phyloP scores from a whole-genome alignment of 2,113 vertebrate species.

The Sprattus sprattus region DNA sequence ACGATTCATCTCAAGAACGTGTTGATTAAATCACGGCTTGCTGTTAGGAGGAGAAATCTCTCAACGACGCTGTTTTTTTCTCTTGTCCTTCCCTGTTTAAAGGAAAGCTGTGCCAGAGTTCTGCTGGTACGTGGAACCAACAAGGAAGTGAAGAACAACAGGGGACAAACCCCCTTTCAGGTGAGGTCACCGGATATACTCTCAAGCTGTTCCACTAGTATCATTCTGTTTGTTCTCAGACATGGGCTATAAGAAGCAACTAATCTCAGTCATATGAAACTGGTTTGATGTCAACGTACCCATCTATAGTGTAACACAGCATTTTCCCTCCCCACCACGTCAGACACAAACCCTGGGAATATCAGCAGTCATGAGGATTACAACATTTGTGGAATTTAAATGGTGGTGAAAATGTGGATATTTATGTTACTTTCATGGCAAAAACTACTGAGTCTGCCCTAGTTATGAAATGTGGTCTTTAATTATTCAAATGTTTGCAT shows the following conservation, averaged over 20 bases:
- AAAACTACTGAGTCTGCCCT: neutral
- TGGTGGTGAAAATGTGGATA: neutral
- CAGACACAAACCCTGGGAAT: neutral
- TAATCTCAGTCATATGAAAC: neutral
- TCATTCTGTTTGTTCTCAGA: neutral
- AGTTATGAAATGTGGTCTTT: neutral
- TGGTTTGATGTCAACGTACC: neutral
- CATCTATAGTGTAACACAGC: neutral
- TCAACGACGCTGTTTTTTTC: conserved; percentile 10
- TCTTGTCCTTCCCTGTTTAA: conserved; percentile 31
- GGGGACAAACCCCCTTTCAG: conserved; percentile 87
- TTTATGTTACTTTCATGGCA: neutral
- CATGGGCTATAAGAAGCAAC: neutral
- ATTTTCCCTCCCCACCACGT: neutral
- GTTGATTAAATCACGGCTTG: neutral
- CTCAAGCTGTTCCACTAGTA: neutral
- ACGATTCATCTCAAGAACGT: neutral
- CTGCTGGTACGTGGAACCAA: conserved; percentile 79
- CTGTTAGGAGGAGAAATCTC: neutral
- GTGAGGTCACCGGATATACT: conserved; percentile 55
- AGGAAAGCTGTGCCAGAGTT: conserved; percentile 84
- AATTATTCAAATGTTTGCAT: neutral
- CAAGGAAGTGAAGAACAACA: conserved; percentile 84
- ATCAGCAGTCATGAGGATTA: neutral
- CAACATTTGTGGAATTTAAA: neutral